These are phyloP conservation scores for Plotosus lineatus DNA, from an alignment of 2,113 vertebrate genomes.

Conservation along the genomic window DNA sequence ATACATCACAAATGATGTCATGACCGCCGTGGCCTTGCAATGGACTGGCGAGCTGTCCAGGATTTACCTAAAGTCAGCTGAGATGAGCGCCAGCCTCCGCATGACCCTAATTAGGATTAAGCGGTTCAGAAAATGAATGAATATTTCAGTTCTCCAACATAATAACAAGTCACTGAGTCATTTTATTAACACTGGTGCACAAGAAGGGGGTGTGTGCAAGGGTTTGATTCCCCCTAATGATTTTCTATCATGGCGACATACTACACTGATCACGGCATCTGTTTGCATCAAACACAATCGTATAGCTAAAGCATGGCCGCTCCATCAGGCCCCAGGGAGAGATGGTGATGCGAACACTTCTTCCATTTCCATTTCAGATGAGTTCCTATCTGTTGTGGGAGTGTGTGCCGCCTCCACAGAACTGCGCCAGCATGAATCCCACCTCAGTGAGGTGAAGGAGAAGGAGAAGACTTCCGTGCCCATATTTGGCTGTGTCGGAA, in stretches of 20 bases:
- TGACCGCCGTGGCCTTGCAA: no score
- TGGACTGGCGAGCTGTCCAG: no score
- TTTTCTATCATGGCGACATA: background rate
- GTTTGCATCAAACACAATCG: conserved; percentile 1
- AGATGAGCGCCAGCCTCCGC: no score
- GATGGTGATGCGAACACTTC: background rate
- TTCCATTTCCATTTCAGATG: conserved; percentile 50
- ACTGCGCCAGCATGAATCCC: conserved; percentile 37
- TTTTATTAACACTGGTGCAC: background rate
- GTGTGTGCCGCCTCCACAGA: conserved; percentile 23
- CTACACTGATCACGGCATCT: background rate
- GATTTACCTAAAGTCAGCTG: no score
- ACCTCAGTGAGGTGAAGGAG: conserved; percentile 37
- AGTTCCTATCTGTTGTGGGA: conserved; percentile 28
- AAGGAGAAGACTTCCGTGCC: conserved; percentile 60
- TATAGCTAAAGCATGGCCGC: background rate
- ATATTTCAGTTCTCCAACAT: no score
- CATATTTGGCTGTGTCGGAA: conserved; percentile 70
- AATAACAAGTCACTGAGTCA: background rate
- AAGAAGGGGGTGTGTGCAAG: no score
- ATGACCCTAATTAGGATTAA: no score
- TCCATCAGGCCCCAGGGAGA: background rate
- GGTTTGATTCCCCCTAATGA: no score
- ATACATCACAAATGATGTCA: no score
- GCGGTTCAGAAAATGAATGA: no score